Evolutionary conservation across 2,888 invertebrate genomes (phyloP), one percentile per base, ranked within the genome.

Genomic region (Ophioninae sp.): DNA sequence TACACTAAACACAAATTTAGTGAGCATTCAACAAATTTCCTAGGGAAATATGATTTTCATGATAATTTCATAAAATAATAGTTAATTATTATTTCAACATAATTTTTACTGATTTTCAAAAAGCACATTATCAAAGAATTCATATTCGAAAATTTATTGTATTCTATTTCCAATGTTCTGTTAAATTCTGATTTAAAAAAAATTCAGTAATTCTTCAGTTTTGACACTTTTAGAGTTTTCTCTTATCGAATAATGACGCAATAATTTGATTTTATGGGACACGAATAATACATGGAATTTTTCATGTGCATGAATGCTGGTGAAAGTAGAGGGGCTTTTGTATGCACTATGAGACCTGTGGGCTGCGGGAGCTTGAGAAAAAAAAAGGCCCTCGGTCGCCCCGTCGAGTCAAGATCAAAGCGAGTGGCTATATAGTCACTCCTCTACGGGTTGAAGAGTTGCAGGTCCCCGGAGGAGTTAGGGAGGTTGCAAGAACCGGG

Each of bases 401-500:
- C 85, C 85, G 86, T 87, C 88, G 85, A 89, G 89, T 90, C 89
- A 89, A 90, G 90, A 90, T 90, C 91, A 90, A 90, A 90, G 90
- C 86, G 88, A 90, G 89, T 88, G 87, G 86, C 88, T 85, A 68
- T 73, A 80, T 81, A 73, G 78, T 81, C 51, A 77, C 79, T 78
- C 69, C 63, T 75, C 68, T 79, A 78, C 78, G 81, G 69, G 80
- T 64, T 79, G 78, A 82, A 82, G 86, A 83, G 81, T 82, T 73
- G 71, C 68, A 58, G 58, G 65, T 65, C 63, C 73, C 81, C 73
- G 73, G 39, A 22, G 68, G 72, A 74, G 67, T 81, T 56, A 23
- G 61, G 74, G 67, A 76, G 44, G 51, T 68, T 73, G 63, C 79
- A 61, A 68, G 77, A 65, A 51, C 56, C 67, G 71, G 44, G 71